Percentiles rank a stretch among this genome's conserved stretches.
phyloP scores from a whole-genome alignment of 2,888 invertebrate species.

The Dryococelus australis region DNA sequence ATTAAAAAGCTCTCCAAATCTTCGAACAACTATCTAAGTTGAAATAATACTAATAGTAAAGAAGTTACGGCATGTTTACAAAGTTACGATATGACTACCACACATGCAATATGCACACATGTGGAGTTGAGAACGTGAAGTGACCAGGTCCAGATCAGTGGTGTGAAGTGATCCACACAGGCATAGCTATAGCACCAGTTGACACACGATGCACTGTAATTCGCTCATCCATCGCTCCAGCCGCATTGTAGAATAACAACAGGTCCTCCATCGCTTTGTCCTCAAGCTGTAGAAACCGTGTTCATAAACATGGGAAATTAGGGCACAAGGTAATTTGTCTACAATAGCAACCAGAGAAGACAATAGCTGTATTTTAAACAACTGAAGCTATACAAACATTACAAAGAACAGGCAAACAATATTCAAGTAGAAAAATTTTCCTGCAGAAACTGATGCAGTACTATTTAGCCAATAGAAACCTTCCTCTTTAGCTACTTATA shows the following conservation, averaged over 20 bases:
- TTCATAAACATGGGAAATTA: background rate
- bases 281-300: constrained; percentile 69
- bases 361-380: too few species aligned
- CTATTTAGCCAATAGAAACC: too few species aligned
- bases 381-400: too few species aligned
- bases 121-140: background rate
- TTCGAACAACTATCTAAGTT: background rate
- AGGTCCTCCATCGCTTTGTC: constrained; percentile 86
- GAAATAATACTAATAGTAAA: background rate
- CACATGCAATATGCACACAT: background rate
- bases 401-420: too few species aligned
- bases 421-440: too few species aligned
- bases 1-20: background rate
- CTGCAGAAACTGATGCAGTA: too few species aligned
- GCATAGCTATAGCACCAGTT: constrained; percentile 64
- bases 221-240: constrained; percentile 73
- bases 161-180: constrained; percentile 64
- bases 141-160: constrained; percentile 32
- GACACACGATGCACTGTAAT: constrained; percentile 74
- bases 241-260: constrained; percentile 74
- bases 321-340: too few species aligned
- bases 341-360: too few species aligned
- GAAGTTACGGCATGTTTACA: background rate
- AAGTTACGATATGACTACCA: background rate
- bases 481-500: too few species aligned